Conservation (phyloP, 2,113 vertebrate species). For the Calyptommatus sinebrachiatus region DNA sequence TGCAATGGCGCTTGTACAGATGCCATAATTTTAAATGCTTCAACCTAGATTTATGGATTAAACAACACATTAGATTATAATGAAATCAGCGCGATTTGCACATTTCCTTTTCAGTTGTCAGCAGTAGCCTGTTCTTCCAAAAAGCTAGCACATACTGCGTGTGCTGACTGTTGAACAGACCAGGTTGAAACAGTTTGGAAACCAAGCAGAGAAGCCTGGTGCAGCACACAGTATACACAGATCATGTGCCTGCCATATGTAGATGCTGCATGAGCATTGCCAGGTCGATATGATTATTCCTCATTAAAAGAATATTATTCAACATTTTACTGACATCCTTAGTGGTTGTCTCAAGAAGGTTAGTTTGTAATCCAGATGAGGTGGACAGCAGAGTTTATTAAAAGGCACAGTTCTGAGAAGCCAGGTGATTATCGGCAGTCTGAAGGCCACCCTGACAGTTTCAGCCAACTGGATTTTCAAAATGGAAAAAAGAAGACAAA, state of each 20-base stretch:
- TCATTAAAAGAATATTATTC: slow-evolving; percentile 63
- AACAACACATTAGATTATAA: not conserved
- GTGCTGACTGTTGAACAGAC: slow-evolving; percentile 26
- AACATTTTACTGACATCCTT: slow-evolving; percentile 61
- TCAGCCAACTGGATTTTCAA: slow-evolving; percentile 16
- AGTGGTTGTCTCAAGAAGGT: slow-evolving; percentile 42
- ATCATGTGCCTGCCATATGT: slow-evolving; percentile 65
- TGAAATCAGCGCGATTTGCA: not conserved
- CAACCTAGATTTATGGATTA: not conserved
- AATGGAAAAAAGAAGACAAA: slow-evolving; percentile 19
- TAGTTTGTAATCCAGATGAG: slow-evolving; percentile 62
- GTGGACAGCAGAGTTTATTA: slow-evolving; percentile 42
- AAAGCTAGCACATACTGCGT: not conserved
- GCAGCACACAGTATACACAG: slow-evolving; percentile 31
- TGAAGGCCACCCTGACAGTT: slow-evolving; percentile 52
- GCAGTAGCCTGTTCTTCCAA: not conserved
- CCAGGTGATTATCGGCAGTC: slow-evolving; percentile 28
- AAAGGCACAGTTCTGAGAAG: slow-evolving; percentile 50
- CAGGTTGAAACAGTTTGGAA: slow-evolving; percentile 40
- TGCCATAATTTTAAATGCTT: not conserved
- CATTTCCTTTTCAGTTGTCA: not conserved
- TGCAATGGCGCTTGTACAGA: not conserved
- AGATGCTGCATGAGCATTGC: slow-evolving; percentile 45
- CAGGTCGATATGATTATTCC: slow-evolving; percentile 56
- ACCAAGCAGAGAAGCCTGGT: slow-evolving; percentile 55